Evolutionary conservation across 2,797 vertebrate species (phyloP), one percentile per base, ranked within the genome.

Genomic region (Ceyx erithaca): DNA sequence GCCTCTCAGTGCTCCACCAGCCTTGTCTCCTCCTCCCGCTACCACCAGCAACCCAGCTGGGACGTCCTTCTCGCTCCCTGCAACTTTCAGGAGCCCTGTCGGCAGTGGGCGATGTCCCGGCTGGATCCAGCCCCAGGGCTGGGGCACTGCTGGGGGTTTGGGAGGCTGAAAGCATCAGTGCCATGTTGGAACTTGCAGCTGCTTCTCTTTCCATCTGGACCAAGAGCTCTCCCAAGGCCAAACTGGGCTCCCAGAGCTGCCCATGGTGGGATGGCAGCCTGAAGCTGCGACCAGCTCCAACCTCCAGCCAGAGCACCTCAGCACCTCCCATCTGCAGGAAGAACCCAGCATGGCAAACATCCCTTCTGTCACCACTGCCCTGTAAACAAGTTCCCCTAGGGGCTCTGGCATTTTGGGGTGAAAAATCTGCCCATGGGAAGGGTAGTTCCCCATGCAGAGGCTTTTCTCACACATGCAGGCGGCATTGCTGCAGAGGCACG

Each of bases 141-240:
- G 75, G 86, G 80, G 82, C 67, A 48, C 57, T 4, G 66, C 85
- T 87, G 90, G 31, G 78, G 61, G 64, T 89, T 96, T 92, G 93
- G 92, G 92, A 96, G 91, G 85, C 71, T 96, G 94, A 95, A 96
- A 96, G 94, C 28, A 48, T 90, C 78, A 63, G 92, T 95, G 94
- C 96, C 95, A 92, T 96, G 95, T 95, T 59, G 66, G 87, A 96
- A 92, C 83, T 96, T 96, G 97, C 94, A 62, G 85, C 55, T 40
- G 83, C 57, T 72, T 93, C 82, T 83, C 52, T 33, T 76, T 91
- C 80, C 70, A 66, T 76, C 25, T 0, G 31, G 87, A 91, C 63
- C 78, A 91, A 84, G 93, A 89, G 64, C 22, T 80, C 28, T 93
- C 37, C 33, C 52, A 1, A 6, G 48, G 81, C 63, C 0, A 3